phyloP scores from a whole-genome alignment of 92 coral and sea anemone genomes.

The Epizoanthus ramosus region DNA sequence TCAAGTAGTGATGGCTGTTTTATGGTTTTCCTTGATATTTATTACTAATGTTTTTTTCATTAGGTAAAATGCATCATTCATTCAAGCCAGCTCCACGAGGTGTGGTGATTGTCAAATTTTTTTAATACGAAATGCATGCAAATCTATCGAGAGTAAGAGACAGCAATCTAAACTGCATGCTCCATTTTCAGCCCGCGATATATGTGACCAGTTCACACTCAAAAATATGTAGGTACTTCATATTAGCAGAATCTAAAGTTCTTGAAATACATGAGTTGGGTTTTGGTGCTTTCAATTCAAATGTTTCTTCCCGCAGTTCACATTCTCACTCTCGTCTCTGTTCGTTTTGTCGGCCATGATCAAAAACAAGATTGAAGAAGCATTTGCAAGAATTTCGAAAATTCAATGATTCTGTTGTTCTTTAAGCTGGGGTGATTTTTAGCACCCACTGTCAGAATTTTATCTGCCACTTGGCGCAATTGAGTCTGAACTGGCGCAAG shows the following conservation, averaged over 20 bases:
- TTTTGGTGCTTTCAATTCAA: no score
- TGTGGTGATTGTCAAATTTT: no score
- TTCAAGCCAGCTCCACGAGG: background rate
- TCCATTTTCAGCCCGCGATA: background rate
- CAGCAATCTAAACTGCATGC: no score
- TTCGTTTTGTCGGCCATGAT: no score
- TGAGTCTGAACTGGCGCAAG: background rate
- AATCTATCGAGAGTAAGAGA: no score
- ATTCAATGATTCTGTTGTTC: background rate
- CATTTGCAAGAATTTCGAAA: background rate
- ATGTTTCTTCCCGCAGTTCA: no score
- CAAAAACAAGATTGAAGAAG: background rate
- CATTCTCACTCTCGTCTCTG: no score
- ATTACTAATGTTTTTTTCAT: conserved; percentile 3
- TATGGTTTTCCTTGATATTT: conserved; percentile 3
- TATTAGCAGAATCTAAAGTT: background rate
- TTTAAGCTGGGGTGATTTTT: background rate
- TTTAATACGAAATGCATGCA: no score
- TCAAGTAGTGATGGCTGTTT: conserved; percentile 14
- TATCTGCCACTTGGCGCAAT: no score
- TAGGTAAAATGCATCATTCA: conserved; percentile 17
- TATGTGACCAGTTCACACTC: background rate
- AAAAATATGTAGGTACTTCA: background rate
- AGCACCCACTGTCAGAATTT: no score
- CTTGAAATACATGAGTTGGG: no score